These are phyloP conservation scores for Drosophila santomea DNA, from an alignment of 1,140 invertebrate species.

Conservation along the genomic window DNA sequence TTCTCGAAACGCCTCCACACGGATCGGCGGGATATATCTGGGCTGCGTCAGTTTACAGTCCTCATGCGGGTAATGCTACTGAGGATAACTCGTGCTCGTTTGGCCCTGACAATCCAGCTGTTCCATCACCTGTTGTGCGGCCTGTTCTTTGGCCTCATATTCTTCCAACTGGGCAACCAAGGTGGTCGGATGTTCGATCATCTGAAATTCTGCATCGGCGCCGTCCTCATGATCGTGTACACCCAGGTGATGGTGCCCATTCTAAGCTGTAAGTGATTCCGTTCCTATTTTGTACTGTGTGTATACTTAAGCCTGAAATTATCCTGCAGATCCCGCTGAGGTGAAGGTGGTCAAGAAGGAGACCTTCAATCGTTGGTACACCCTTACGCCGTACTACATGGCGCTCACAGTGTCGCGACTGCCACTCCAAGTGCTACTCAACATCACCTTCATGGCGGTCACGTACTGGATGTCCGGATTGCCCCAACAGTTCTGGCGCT, in stretches of 20 bases:
- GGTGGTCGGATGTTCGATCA: slow-evolving; percentile 88
- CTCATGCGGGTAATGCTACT: slow-evolving; percentile 76
- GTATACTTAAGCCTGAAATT: not conserved
- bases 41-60: slow-evolving; percentile 74
- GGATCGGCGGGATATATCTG: slow-evolving; percentile 62
- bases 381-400: slow-evolving; percentile 91
- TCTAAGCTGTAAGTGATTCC: slow-evolving; percentile 85
- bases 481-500: slow-evolving; percentile 86
- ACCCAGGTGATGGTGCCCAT: slow-evolving; percentile 89
- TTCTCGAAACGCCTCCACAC: slow-evolving; percentile 58
- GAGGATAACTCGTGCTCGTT: slow-evolving; percentile 73
- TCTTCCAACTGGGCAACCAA: slow-evolving; percentile 87
- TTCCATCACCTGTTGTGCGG: slow-evolving; percentile 87
- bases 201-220: slow-evolving; percentile 88
- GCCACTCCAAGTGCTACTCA: slow-evolving; percentile 86
- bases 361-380: slow-evolving; percentile 94
- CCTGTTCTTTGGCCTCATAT: slow-evolving; percentile 85
- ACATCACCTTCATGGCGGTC: slow-evolving; percentile 86
- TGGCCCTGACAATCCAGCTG: slow-evolving; percentile 87
- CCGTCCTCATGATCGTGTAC: slow-evolving; percentile 88
- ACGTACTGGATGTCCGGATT: slow-evolving; percentile 88
- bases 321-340: slow-evolving; percentile 90
- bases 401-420: slow-evolving; percentile 90
- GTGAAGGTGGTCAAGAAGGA: slow-evolving; percentile 92
- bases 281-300: fast-evolving